Evolutionary conservation across 2,113 vertebrate species (phyloP), one percentile per base, ranked within the genome.

Genomic region (Perca flavescens): DNA sequence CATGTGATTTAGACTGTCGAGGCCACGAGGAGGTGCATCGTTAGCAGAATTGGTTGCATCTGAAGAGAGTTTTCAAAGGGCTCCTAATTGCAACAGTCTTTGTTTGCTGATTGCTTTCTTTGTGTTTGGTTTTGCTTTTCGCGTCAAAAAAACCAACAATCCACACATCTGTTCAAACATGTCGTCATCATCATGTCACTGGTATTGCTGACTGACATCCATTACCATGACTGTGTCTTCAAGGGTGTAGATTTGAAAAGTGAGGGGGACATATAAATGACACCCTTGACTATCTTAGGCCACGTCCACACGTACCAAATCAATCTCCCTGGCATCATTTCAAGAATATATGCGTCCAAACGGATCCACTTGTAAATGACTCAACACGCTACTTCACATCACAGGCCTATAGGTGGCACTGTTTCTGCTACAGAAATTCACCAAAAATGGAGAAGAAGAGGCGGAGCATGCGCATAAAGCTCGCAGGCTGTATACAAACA

Each of bases 41-140:
- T 79, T 79, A 49, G 63, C 56, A 6, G 31, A 3, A 31, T 31
- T 31, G 31, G 31, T 31, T 31, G 31, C 31, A 31, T 4, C 31
- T 73, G 74, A 21, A 10, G 16, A 60, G 61, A 12, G 43, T 14
- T 56, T 67, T n/a, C 46, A 78, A 73, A 67, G 25, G 10, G 22
- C 60, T 1, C 2, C 4, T 7, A 11, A 22, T 2, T 0, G 1
- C 6, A 2, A 0, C 67, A 11, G 21, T 3, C 5, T 28, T 25
- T 40, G 64, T 52, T 66, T 73, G 47, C 12, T 34, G n/a, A 52
- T 11, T 17, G 36, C 19, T 62, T 15, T 25, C 13, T 47, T 74
- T 62, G 14, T 50, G 5, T 28, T n/a, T 53, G 31, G 21, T 50
- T 15, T 58, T 54, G 21, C 11, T 25, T 57, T 52, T 14, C 13